Base-by-base conservation (phyloP, 2,888 invertebrate genomes). In the Opisthograptis luteolata region DNA sequence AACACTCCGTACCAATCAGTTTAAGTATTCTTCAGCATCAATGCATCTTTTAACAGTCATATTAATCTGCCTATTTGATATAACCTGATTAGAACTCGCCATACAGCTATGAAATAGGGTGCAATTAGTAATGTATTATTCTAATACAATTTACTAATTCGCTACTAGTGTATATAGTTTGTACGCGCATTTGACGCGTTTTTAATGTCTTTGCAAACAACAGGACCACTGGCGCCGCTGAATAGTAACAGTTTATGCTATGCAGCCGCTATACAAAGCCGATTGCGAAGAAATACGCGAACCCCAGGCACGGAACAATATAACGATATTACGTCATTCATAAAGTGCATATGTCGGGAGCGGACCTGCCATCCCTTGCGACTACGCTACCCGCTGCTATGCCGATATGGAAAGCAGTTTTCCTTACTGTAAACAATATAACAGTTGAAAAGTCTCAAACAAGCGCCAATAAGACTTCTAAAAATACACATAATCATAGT, bases 331-430 rank as follows among this genome's bases (percentile, higher is more conserved):
- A 80, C 77, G 76, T 81, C 79, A 83, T 80, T 83, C 79, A 80
- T 81, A 78, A 79, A 81, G 77, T 83, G 79, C 81, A 87, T 84
- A 77, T 76, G 76, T 75, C 68, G 66, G 68, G 73, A 76, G 71
- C 71, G 66, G 66, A 77, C 70, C 71, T 75, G 76, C 69, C 74
- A 79, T 81, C 80, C 82, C 82, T 83, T 81, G 72, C 71, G 68
- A 70, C 72, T 78, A 70, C 66, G 68, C 68, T 70, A 74, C 73
- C 68, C 72, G 71, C 83, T 87, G 87, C 75, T 82, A n/a, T n/a
- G 62, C 76, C 87, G 87, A 87, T 84, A 79, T 87, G 86, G 87
- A 88, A 87, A 87, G 84, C 84, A 77, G 79, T 84, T 83, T 82
- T 79, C 80, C 66, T 74, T 78, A 66, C 55, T 76, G 71, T 76